phyloP scores from a whole-genome alignment of 2,888 invertebrate genomes.

The Seladonia tumulorum region DNA sequence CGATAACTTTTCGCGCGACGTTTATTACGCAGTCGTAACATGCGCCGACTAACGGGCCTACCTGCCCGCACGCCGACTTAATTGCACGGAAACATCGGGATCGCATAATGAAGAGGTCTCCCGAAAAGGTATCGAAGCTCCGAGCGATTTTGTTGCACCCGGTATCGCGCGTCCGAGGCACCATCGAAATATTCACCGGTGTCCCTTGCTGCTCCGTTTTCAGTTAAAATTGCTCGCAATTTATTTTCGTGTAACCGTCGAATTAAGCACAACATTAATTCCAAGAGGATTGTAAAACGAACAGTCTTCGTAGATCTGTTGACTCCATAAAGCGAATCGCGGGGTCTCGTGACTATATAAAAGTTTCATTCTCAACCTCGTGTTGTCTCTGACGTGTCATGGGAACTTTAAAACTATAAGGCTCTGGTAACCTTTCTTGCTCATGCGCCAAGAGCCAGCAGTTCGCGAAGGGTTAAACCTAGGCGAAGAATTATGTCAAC shows the following conservation, averaged over 20 bases:
- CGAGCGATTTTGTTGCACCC: slow-evolving; percentile 33
- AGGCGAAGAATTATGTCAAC: background rate
- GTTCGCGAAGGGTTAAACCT: background rate
- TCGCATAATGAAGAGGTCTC: slow-evolving; percentile 67
- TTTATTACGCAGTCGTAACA: slow-evolving; percentile 72
- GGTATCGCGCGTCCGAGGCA: slow-evolving; percentile 23
- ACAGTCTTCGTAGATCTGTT: background rate
- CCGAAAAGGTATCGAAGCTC: slow-evolving; percentile 55
- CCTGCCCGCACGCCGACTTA: slow-evolving; percentile 66
- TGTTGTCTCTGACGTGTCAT: background rate
- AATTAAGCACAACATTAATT: background rate
- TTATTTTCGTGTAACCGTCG: background rate
- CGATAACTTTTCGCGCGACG: slow-evolving; percentile 74
- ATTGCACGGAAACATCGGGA: slow-evolving; percentile 72
- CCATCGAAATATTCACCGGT: background rate
- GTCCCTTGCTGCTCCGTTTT: background rate
- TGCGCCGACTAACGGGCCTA: slow-evolving; percentile 63
- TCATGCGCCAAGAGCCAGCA: background rate
- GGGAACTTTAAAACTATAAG: background rate
- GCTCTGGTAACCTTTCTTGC: background rate
- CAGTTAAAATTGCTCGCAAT: background rate
- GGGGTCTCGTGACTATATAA: background rate
- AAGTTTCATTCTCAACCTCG: background rate
- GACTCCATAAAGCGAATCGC: background rate
- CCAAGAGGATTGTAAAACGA: background rate